Conservation (phyloP, 1,140 invertebrate genomes). For the Venustaconcha ellipsiformis region DNA sequence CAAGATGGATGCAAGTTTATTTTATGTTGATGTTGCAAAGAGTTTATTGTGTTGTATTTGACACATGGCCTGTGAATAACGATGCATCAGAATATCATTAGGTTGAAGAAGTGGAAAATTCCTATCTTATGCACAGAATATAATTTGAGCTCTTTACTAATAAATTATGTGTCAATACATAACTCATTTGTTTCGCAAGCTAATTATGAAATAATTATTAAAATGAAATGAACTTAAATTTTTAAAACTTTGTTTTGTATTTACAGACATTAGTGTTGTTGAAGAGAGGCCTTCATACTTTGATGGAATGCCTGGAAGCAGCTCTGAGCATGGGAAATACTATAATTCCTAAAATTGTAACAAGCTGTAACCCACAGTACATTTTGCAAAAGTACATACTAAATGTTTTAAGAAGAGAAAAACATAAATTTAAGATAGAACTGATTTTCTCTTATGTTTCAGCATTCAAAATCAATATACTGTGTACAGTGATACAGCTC, state of each 20-base stretch:
- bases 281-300: constrained; percentile 16
- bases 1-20: too few species aligned
- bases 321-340: constrained; percentile 17
- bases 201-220: too few species aligned
- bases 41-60: too few species aligned
- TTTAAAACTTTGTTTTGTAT: background rate
- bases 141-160: background rate
- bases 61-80: background rate
- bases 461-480: background rate
- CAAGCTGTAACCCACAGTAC: constrained; percentile 4
- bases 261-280: constrained; percentile 20
- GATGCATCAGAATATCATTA: background rate
- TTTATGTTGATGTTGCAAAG: too few species aligned
- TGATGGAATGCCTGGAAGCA: constrained; percentile 13
- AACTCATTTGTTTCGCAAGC: background rate
- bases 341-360: constrained; percentile 8
- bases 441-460: background rate
- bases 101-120: background rate
- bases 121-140: background rate
- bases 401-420: background rate
- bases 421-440: background rate
- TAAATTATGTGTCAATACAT: background rate
- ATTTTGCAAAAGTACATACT: constrained; percentile 13
- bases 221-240: background rate
- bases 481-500: too few species aligned